Evolutionary conservation across 2,888 invertebrate genomes (phyloP).

Genomic region (Lasioglossum marginatum): DNA sequence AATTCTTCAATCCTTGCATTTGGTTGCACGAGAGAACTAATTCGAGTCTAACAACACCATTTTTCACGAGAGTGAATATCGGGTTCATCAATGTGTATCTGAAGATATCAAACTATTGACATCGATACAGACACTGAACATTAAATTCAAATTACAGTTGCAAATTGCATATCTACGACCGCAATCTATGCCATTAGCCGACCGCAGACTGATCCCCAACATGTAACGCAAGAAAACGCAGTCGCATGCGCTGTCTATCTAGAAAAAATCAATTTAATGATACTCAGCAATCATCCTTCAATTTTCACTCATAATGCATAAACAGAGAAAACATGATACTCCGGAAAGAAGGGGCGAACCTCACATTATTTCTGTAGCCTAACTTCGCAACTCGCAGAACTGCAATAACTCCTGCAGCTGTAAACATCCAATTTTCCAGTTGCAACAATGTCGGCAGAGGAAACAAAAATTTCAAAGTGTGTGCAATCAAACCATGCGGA

Average conservation of each 20-base stretch:
- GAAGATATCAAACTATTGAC: background rate
- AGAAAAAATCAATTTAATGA: background rate
- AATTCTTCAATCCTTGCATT: background rate
- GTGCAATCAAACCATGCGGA: background rate
- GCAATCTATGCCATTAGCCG: background rate
- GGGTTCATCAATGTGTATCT: background rate
- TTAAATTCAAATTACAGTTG: background rate
- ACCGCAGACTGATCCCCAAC: background rate
- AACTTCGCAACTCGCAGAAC: background rate
- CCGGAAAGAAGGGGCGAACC: background rate
- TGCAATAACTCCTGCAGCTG: background rate
- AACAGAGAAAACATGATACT: background rate
- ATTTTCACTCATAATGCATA: conserved; percentile 26
- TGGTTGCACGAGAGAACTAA: background rate
- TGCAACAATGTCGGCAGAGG: background rate
- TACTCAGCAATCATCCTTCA: background rate
- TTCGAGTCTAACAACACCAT: background rate
- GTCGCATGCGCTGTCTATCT: background rate
- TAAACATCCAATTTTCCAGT: background rate
- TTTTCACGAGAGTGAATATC: background rate
- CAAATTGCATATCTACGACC: background rate
- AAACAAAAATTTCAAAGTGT: rapidly evolving
- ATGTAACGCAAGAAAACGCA: background rate
- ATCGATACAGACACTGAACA: background rate
- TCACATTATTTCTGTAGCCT: background rate